A percentile compares a stretch with the other conserved stretches of the same genome.
phyloP scores from a whole-genome alignment of 2,888 invertebrate genomes.

The Clepsis dumicolana region DNA sequence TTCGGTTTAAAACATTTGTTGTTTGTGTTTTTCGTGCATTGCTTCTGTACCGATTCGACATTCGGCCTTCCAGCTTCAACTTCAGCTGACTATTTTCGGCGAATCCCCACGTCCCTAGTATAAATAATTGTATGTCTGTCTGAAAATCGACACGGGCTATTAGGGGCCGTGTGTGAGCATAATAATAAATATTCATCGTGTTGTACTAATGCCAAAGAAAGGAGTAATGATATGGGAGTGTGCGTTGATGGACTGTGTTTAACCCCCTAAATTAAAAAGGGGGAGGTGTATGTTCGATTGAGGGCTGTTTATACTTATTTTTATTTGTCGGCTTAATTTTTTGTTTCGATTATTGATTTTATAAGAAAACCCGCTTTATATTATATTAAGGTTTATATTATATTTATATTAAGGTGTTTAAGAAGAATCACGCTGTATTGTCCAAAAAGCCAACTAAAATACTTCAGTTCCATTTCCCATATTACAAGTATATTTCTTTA shows the following conservation, averaged over 20 bases:
- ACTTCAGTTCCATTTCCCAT: too few relatives aligned
- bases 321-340: not conserved
- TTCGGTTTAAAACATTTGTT: too few relatives aligned
- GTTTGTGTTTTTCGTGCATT: not conserved
- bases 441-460: too few relatives aligned
- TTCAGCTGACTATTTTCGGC: conserved; percentile 8
- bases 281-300: not conserved
- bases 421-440: too few relatives aligned
- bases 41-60: not conserved
- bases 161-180: conserved; percentile 59
- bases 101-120: conserved; percentile 33
- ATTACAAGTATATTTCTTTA: too few relatives aligned
- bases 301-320: not conserved
- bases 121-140: conserved; percentile 47
- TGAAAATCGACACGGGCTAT: conserved; percentile 65
- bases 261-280: not conserved
- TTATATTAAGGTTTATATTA: too few relatives aligned
- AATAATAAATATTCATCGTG: conserved; percentile 72
- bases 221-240: conserved; percentile 51
- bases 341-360: too few relatives aligned
- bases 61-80: not conserved
- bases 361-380: too few relatives aligned
- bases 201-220: conserved; percentile 65
- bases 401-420: too few relatives aligned
- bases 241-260: not conserved